Base-by-base conservation (phyloP, 1,140 invertebrate genomes). In the Neuroterus valhalla region DNA sequence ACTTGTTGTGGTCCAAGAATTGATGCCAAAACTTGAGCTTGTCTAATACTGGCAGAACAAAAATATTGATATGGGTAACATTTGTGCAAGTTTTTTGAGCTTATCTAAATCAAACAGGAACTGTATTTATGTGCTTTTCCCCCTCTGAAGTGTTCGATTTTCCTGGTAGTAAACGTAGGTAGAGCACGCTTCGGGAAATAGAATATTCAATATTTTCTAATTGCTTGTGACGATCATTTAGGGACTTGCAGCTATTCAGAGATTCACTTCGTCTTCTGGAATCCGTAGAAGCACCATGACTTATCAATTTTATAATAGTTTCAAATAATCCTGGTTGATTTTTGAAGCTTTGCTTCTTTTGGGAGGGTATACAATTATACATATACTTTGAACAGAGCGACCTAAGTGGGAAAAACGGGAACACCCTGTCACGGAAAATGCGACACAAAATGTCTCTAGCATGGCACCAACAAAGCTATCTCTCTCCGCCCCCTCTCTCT, bases 201-300 rank as follows among this genome's bases (percentile, higher is more conserved):
- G 12, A 11, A 45, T 14, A 45, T 11, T 45, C 15, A 14, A 45
- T 14, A 14, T 2, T 15, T 10, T 14, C 2, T 12, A 45, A 45
- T 12, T 45, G 11, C 15, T 45, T 15, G 15, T 45, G 44, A 11
- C 12, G 15, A 45, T 45, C n/a, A n/a, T n/a, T n/a, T n/a, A 45
- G 15, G 15, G 66, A 38, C 19, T n/a, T 68, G 26, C 66, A 68
- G 66, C 66, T n/a, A n/a, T n/a, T n/a, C n/a, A n/a, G n/a, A n/a
- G n/a, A n/a, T n/a, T n/a, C n/a, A n/a, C n/a, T n/a, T n/a, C n/a
- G n/a, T n/a, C n/a, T n/a, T n/a, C n/a, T n/a, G n/a, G n/a, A n/a
- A n/a, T n/a, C n/a, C n/a, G n/a, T n/a, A n/a, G n/a, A n/a, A n/a
- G n/a, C n/a, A n/a, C n/a, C n/a, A n/a, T n/a, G n/a, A n/a, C n/a